Base-by-base conservation (phyloP, 2,113 vertebrate species). In the Nesospiza acunhae region DNA sequence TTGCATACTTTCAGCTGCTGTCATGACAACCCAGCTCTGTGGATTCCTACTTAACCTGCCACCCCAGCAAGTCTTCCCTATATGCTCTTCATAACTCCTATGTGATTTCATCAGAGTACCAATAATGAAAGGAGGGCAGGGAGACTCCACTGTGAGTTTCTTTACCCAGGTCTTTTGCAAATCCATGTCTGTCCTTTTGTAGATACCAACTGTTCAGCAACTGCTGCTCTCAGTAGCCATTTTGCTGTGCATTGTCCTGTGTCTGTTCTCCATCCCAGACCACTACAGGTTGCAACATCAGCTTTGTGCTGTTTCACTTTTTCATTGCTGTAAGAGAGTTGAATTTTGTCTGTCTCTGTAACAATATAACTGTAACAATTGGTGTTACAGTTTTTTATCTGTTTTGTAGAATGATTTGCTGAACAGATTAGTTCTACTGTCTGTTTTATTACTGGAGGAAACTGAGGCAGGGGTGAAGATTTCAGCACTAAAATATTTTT, bases 1-100 rank as follows among this genome's bases (percentile, higher is more conserved):
- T 93, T 96, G 90, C 93, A 94, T 96, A 92, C 90, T 93, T 90
- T 87, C 94, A 93, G 88, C 94, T 96, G 96, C 95, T 96, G 95
- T 96, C 96, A 96, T 97, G 96, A 96, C 96, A 96, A 96, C 94
- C 92, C 93, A 88, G 93, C 88, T 96, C 96, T 89, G 85, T 95
- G 93, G 94, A 94, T 93, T 96, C 85, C 92, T 95, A 80, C 93
- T 96, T 97, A 96, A 97, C 95, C 96, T 96, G 90, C 94, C 94
- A 93, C 92, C 86, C 93, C 94, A 82, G 86, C 92, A 96, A 96
- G 94, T 93, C 83, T 83, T 96, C 69, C 73, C 85, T 95, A 53
- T 93, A 74, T 90, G 86, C 93, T 94, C 96, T 95, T 89, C 92
- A 42, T 96, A 92, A 84, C 94, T 94, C 85, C 88, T 79, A 5